Base-by-base conservation (phyloP, 2,797 vertebrate genomes). In the Megalops cyprinoides region DNA sequence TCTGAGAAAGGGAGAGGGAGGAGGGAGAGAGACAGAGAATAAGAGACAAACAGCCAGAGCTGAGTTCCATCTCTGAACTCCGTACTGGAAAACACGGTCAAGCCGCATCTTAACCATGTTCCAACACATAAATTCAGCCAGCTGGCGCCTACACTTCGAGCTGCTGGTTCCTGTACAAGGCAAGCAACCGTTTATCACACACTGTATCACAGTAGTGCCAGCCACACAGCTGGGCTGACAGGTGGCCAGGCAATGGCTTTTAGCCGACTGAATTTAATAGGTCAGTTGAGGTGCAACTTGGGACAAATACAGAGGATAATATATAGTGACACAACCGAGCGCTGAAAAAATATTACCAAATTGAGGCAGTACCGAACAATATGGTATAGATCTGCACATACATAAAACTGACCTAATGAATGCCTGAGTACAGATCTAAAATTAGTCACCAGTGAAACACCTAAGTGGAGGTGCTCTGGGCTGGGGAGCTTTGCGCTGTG, bases 1-100 rank as follows among this genome's bases (percentile, higher is more conserved):
- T 97, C 98, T 99, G 89, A 62, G 89, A 85, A 9, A 6, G 31
- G 23, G 87, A 28, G 82, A 53, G 51, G 0, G 31, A 34, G 10
- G 67, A 12, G 73, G 34, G 78, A 49, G 3, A 81, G 73, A 81
- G 7, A 4, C 71, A 8, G 46, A 73, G 12, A 84, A 49, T 3
- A 79, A 48, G 8, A 55, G 18, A n/a, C n/a, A n/a, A 46, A 51
- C n/a, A 15, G 23, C 44, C 23, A 75, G 8, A 25, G 42, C 42
- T 74, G 37, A 10, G 23, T n/a, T 48, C 18, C 37, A 73, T 48
- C 69, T 73, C n/a, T n/a, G n/a, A n/a, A n/a, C n/a, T n/a, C n/a
- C n/a, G n/a, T 23, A 20, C 44, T 74, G 44, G 44, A 74, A 74
- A 46, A 74, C 18, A n/a, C 3, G 44, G 39, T 74, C n/a, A 20